These are phyloP conservation scores for Leptoclinus maculatus DNA, from an alignment of 2,797 vertebrate genomes.

Conservation along the genomic window DNA sequence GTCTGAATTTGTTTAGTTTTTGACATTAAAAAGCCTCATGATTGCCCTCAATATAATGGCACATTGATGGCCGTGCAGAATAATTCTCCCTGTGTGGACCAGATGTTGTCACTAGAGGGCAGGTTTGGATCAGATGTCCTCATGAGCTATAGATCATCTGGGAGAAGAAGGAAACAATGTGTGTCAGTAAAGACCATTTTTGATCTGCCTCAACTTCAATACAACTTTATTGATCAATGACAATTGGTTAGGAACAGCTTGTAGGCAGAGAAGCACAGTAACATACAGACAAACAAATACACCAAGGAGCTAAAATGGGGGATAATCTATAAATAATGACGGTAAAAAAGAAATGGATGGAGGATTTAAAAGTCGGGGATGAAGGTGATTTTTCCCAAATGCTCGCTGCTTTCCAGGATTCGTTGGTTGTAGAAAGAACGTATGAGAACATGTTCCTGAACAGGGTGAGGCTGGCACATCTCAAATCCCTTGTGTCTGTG, in stretches of 20 bases:
- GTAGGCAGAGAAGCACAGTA: not conserved
- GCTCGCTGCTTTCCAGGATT: no score
- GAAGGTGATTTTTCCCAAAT: no score
- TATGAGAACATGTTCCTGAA: not conserved
- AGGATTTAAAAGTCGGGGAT: no score
- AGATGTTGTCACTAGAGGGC: slow-evolving; percentile 56
- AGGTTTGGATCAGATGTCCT: slow-evolving; percentile 37
- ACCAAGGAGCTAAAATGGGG: not conserved
- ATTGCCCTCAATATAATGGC: not conserved
- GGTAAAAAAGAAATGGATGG: no score
- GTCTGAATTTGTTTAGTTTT: no score
- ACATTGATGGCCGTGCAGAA: not conserved
- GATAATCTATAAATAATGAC: no score
- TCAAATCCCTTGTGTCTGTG: no score
- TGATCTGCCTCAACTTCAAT: not conserved
- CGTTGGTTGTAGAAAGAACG: no score
- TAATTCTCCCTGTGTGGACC: not conserved
- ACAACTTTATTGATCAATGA: not conserved
- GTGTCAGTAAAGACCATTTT: not conserved
- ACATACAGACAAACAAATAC: not conserved
- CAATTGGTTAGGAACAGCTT: not conserved
- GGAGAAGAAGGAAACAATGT: not conserved
- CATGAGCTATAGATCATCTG: not conserved
- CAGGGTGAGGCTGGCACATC: not conserved
- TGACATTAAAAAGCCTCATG: not conserved